Evolutionary conservation across 1,140 invertebrate species (phyloP).

Genomic region (Proales similis): DNA sequence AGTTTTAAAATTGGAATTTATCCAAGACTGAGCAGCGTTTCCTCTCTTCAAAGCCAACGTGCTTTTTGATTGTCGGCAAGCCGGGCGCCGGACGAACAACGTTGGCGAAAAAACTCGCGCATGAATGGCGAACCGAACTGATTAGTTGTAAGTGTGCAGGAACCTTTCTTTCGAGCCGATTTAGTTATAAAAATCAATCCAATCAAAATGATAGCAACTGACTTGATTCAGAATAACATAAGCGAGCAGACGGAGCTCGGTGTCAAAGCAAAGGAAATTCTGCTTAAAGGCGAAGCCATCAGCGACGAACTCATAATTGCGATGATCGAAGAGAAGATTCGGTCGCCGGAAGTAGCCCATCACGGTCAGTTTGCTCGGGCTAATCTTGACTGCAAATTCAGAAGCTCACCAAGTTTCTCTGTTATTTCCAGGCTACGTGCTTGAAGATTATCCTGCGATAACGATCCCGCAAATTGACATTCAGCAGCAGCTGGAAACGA

Average conservation of each 20-base stretch:
- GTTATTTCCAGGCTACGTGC: conserved; percentile 45
- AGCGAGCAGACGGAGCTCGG: conserved; percentile 48
- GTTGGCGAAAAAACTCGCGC: conserved; percentile 47
- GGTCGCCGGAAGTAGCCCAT: conserved; percentile 52
- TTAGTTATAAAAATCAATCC: not conserved
- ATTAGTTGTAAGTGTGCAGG: conserved; percentile 47
- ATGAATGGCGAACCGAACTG: conserved; percentile 51
- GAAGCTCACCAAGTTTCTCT: not conserved
- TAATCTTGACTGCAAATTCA: not conserved
- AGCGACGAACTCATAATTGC: conserved; percentile 49
- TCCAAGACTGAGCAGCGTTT: conserved; percentile 49
- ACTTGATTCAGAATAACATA: conserved; percentile 46
- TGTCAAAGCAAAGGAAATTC: conserved; percentile 45
- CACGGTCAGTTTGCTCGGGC: conserved; percentile 43
- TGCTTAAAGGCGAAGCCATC: conserved; percentile 48
- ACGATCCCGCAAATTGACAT: conserved; percentile 47
- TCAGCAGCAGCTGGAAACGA: conserved; percentile 49
- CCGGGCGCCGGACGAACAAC: conserved; percentile 51
- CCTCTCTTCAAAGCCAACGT: conserved; percentile 52
- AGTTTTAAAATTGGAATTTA: not conserved
- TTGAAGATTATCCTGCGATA: conserved; percentile 52
- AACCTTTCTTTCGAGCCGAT: not conserved
- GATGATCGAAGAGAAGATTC: conserved; percentile 51
- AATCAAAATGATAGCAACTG: conserved; percentile 44
- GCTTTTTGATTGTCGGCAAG: conserved; percentile 52